These are phyloP conservation scores for Thymelicus sylvestris DNA, from an alignment of 2,888 invertebrate genomes.

Conservation along the genomic window DNA sequence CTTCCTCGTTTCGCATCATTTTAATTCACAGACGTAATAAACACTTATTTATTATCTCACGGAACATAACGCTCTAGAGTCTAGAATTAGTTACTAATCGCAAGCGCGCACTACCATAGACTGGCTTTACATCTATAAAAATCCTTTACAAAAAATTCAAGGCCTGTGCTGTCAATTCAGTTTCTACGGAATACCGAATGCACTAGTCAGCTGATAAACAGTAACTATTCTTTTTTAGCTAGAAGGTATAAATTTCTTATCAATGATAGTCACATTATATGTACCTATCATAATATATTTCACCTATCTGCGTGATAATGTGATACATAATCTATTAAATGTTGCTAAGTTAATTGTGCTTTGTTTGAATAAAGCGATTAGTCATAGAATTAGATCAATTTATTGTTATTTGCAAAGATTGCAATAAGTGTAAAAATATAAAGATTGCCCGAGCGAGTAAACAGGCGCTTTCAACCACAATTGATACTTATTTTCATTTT, in stretches of 20 bases:
- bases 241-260: neutral
- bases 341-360: neutral
- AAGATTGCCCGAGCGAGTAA: too few relatives aligned
- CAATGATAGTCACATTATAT: neutral
- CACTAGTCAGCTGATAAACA: neutral
- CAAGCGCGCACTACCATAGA: neutral
- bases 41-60: neutral
- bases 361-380: neutral
- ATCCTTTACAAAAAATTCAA: neutral
- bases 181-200: neutral
- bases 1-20: slow-evolving; percentile 14
- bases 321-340: neutral
- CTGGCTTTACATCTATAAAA: neutral
- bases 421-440: too few relatives aligned
- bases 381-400: neutral
- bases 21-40: neutral
- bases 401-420: too few relatives aligned
- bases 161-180: neutral
- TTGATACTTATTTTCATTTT: too few relatives aligned
- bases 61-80: neutral
- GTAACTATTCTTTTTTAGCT: neutral
- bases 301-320: neutral
- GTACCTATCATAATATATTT: too few relatives aligned
- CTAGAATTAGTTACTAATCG: neutral
- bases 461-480: too few relatives aligned